Conservation (phyloP, 1,140 invertebrate genomes). For the Lepidostoma basale region DNA sequence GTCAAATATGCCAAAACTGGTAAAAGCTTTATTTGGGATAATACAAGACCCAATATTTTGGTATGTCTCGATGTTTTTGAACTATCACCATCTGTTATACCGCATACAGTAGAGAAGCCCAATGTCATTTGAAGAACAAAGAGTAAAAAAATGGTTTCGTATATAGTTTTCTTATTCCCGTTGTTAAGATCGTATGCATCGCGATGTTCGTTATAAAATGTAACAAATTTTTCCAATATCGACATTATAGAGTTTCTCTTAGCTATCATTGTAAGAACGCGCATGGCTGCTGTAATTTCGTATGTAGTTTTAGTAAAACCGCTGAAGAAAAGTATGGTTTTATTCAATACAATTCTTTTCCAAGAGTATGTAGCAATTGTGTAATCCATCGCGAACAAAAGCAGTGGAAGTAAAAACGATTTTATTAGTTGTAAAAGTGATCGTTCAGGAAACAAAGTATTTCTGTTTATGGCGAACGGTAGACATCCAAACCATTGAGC, state of each 20-base stretch:
- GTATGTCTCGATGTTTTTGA: not conserved
- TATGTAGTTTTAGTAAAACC: not conserved
- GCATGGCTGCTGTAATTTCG: not conserved
- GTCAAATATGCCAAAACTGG: not conserved
- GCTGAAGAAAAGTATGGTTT: not conserved
- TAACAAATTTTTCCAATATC: not conserved
- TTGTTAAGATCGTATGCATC: not conserved
- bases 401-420: not conserved
- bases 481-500: slow-evolving; percentile 33
- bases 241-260: not conserved
- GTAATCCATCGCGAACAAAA: too few relatives aligned
- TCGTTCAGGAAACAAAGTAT: not conserved
- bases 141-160: not conserved
- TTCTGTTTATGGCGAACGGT: slow-evolving; percentile 10
- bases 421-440: not conserved
- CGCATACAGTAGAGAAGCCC: not conserved
- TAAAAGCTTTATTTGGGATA: not conserved
- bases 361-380: not conserved
- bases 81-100: not conserved
- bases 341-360: not conserved
- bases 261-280: not conserved
- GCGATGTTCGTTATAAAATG: not conserved
- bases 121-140: not conserved
- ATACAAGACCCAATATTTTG: not conserved
- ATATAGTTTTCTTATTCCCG: not conserved